Evolutionary conservation across 1,140 invertebrate species (phyloP), one percentile per base, ranked within the genome.

Genomic region (Drosophila truncata): DNA sequence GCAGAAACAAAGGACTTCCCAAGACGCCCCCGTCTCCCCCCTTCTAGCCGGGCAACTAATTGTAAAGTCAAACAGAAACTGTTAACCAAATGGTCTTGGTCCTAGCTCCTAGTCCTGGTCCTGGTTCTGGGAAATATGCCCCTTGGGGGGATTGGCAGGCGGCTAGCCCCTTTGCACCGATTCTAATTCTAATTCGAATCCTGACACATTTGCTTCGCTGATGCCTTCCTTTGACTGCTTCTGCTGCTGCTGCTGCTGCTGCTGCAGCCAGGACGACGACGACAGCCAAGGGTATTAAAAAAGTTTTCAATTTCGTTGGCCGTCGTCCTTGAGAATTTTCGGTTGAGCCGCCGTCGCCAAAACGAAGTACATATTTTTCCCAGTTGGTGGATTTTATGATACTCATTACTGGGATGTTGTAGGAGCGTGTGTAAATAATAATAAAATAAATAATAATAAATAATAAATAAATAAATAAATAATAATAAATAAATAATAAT

Each of bases 111-210:
- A 7, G 42, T 23, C 1, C 3, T 44, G 14, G 20, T 16, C 1
- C 42, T 46, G 42, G 46, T 16, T 14, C 47, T 70, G 6, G 37
- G 35, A 33, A 60, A 59, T 50, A 29, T 37, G 16, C 1, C 42
- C 41, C 20, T 18, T 8, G 49, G 31, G n/a, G 35, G 47, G 42
- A 35, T 10, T 33, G 20, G 18, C n/a, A 35, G 29, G 25, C 20
- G 18, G 27, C 18, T 46, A 35, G 37, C 41, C 47, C 52, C 50
- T 59, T 41, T 58, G 35, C 46, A 72, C 29, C 71, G 61, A 8
- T 54, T 54, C 70, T 54, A 73, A 73, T 67, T 77, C 74, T 78
- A 78, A 78, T 78, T 69, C 73, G 73, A 69, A 49, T 69, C 55
- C 74, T 77, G 64, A 77, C 74, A 77, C 73, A 77, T 77, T 77